phyloP scores from a whole-genome alignment of 2,113 vertebrate genomes.

The Marmota monax region DNA sequence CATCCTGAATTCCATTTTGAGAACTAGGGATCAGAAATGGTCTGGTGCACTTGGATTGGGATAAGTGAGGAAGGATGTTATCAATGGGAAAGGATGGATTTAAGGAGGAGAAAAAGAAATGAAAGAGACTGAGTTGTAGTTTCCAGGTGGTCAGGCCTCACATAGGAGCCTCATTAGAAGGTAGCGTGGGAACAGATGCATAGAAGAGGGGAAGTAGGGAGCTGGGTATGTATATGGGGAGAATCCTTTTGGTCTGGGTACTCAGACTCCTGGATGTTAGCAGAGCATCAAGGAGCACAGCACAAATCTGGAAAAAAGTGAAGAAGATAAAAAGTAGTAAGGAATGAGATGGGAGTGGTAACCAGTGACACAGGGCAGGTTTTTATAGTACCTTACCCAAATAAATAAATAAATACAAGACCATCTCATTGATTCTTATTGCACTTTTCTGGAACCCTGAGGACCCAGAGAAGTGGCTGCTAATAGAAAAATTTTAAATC shows the following conservation, averaged over 20 bases:
- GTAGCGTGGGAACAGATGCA: background rate
- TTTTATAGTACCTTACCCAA: background rate
- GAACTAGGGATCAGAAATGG: background rate
- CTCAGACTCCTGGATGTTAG: background rate
- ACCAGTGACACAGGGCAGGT: background rate
- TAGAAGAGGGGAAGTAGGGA: background rate
- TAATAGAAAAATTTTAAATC: background rate
- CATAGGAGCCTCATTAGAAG: background rate
- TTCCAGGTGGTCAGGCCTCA: background rate
- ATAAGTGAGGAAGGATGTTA: background rate
- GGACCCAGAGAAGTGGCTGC: background rate
- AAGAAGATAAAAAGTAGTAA: background rate
- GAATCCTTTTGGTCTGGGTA: background rate
- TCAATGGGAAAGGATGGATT: background rate
- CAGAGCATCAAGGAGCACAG: background rate
- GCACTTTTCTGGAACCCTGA: background rate
- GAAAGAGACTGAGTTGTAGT: background rate
- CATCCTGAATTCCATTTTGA: conserved; percentile 5
- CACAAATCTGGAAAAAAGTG: background rate
- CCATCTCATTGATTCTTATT: background rate
- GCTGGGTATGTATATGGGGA: background rate
- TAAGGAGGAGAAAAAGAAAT: background rate
- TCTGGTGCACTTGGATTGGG: background rate
- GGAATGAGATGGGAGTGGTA: background rate
- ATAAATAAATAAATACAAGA: background rate